Conservation (phyloP, 2,888 invertebrate genomes). For the Drosophila infuscata region DNA sequence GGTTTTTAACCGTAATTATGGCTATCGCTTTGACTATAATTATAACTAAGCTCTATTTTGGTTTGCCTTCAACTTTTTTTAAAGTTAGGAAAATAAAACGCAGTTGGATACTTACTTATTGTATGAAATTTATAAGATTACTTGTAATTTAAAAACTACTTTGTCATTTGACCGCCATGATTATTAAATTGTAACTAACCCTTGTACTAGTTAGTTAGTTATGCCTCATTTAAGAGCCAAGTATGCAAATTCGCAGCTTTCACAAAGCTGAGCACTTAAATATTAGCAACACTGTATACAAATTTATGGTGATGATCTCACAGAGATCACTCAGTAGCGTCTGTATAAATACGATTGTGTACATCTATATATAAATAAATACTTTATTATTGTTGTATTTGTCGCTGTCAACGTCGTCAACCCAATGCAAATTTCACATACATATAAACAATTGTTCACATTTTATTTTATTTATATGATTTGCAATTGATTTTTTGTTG, state of each 20-base stretch:
- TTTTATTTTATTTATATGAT: slow-evolving; percentile 53
- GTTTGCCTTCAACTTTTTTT: slow-evolving; percentile 36
- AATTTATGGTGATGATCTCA: slow-evolving; percentile 69
- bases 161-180: background rate
- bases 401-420: slow-evolving; percentile 5
- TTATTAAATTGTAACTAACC: background rate
- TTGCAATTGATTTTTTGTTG: slow-evolving; percentile 55
- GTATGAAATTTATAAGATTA: background rate
- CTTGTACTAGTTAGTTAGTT: background rate
- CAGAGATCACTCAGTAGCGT: slow-evolving; percentile 54
- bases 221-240: slow-evolving; percentile 6
- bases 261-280: slow-evolving; percentile 22
- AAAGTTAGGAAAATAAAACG: background rate
- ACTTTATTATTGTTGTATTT: slow-evolving; percentile 32
- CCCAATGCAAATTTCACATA: slow-evolving; percentile 39
- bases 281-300: slow-evolving; percentile 19
- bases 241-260: slow-evolving; percentile 10
- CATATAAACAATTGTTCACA: slow-evolving; percentile 48
- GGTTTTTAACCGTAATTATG: slow-evolving; percentile 56
- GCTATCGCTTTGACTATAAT: slow-evolving; percentile 18
- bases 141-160: background rate
- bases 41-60: background rate
- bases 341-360: slow-evolving; percentile 19
- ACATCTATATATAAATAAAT: slow-evolving; percentile 27
- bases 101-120: too few species aligned